Conservation (phyloP, 1,140 invertebrate genomes). For the Procambarus clarkii region DNA sequence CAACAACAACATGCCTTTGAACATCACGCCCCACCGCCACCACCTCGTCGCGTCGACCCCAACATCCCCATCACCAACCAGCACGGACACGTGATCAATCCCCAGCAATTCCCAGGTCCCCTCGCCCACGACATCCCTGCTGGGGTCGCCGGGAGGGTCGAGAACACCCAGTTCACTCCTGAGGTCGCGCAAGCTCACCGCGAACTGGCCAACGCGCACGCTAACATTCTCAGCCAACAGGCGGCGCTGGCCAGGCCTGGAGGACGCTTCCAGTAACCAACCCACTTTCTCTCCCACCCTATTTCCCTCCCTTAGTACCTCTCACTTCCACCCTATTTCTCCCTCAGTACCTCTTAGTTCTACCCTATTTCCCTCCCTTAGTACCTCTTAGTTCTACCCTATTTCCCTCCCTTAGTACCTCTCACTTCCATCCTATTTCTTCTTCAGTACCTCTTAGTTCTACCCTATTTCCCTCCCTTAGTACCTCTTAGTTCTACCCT, state of each 20-base stretch:
- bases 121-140: slow-evolving; percentile 51
- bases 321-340: no score
- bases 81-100: slow-evolving; percentile 60
- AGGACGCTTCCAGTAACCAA: neutral
- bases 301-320: neutral
- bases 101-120: slow-evolving; percentile 61
- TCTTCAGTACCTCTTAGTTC: no score
- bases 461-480: no score
- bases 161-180: slow-evolving; percentile 46
- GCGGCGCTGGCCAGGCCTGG: slow-evolving; percentile 13
- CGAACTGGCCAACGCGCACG: slow-evolving; percentile 56
- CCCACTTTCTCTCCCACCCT: neutral
- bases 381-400: no score
- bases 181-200: slow-evolving; percentile 57
- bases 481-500: no score
- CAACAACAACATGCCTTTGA: neutral
- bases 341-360: no score
- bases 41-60: slow-evolving; percentile 6
- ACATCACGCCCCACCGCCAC: neutral
- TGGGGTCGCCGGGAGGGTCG: slow-evolving; percentile 23
- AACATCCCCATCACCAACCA: slow-evolving; percentile 49
- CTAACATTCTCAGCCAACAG: slow-evolving; percentile 58
- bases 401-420: no score
- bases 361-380: neutral
- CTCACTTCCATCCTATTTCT: no score